Evolutionary conservation across 2,888 invertebrate species (phyloP).

Genomic region (Diogma glabrata): DNA sequence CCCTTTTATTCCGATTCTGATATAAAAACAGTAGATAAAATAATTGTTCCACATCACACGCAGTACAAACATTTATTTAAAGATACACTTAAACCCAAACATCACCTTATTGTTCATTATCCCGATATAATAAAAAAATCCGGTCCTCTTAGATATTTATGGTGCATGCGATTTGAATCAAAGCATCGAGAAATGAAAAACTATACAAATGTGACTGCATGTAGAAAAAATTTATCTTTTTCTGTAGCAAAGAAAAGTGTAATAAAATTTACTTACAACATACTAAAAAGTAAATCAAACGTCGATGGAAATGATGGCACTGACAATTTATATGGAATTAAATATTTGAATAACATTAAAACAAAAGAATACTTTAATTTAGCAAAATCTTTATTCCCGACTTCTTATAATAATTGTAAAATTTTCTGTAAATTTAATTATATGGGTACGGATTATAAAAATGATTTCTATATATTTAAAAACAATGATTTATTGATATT

Average conservation of each 20-base stretch:
- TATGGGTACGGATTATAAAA: no score
- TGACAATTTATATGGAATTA: no score
- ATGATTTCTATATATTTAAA: no score
- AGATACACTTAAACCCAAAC: slow-evolving; percentile 15
- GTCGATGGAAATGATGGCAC: no score
- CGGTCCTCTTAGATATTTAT: slow-evolving; percentile 14
- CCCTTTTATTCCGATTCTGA: neutral
- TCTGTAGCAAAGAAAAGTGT: neutral
- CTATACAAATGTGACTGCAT: slow-evolving; percentile 14
- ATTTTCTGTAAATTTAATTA: no score
- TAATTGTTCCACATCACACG: neutral
- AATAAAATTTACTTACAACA: neutral
- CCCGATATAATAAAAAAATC: slow-evolving; percentile 12
- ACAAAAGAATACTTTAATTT: no score
- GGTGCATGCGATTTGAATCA: slow-evolving; percentile 16
- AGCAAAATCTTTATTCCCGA: no score
- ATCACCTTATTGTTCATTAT: slow-evolving; percentile 15
- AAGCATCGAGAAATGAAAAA: slow-evolving; percentile 14
- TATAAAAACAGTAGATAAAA: neutral
- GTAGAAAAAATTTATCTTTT: slow-evolving; percentile 14
- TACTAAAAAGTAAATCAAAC: no score
- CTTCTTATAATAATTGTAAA: no score
- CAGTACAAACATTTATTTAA: slow-evolving; percentile 10
- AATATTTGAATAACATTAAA: no score
- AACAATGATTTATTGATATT: no score